Conservation (phyloP, 2,888 invertebrate species). For the Tachystola acroxantha region DNA sequence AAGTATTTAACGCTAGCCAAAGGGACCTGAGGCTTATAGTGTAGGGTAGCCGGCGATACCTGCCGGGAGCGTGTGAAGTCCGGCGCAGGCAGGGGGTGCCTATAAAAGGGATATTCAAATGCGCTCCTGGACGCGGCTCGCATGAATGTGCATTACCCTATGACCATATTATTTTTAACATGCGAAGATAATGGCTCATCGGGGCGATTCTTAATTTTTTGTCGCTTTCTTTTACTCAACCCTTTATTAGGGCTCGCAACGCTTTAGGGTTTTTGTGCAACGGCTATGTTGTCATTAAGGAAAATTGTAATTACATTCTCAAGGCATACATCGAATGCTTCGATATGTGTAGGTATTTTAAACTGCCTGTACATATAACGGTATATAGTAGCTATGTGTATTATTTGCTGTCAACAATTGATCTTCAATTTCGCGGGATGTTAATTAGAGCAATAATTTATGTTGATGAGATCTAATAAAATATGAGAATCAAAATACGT, state of each 20-base stretch:
- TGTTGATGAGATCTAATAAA: no score
- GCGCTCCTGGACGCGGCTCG: conserved; percentile 73
- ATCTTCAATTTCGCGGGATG: no score
- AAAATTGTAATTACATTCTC: conserved; percentile 25
- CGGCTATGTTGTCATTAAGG: conserved; percentile 59
- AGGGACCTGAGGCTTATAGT: conserved; percentile 15
- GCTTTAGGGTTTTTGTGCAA: conserved; percentile 73
- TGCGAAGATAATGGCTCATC: conserved; percentile 75
- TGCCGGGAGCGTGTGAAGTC: conserved; percentile 74
- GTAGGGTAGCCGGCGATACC: conserved; percentile 23
- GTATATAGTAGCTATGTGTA: no score
- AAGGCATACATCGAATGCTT: neutral
- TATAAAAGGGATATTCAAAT: conserved; percentile 71
- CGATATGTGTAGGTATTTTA: neutral
- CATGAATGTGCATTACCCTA: conserved; percentile 75
- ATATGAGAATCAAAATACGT: no score
- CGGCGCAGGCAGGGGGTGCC: conserved; percentile 52
- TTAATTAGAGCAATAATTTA: no score
- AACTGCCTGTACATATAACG: no score
- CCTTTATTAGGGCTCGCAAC: conserved; percentile 66
- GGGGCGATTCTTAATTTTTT: conserved; percentile 77
- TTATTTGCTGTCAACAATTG: no score
- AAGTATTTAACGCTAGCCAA: conserved; percentile 22
- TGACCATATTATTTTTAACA: conserved; percentile 77
- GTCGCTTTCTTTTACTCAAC: conserved; percentile 59